A percentile compares a stretch with the other conserved stretches of the same genome.
phyloP scores from a whole-genome alignment of 2,797 vertebrate species.

The Poeciliopsis gracilis region DNA sequence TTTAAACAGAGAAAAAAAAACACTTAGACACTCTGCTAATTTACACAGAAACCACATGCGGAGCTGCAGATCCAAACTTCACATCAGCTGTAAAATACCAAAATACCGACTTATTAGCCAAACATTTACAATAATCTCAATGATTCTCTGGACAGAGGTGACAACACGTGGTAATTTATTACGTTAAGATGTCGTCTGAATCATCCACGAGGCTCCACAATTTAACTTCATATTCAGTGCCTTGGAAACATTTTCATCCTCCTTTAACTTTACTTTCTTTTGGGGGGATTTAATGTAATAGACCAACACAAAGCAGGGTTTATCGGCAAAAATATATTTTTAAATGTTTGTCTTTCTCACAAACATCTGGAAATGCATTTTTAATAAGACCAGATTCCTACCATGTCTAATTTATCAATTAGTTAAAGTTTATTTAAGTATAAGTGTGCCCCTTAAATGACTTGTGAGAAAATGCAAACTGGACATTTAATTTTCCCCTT shows the following conservation, averaged over 20 bases:
- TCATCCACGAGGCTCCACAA: background rate
- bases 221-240: background rate
- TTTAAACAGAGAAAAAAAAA: slow-evolving; percentile 53
- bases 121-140: background rate
- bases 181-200: background rate
- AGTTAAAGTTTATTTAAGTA: background rate
- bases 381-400: background rate
- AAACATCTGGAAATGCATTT: background rate
- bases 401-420: background rate
- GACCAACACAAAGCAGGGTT: background rate
- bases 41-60: slow-evolving; percentile 12
- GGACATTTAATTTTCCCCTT: background rate
- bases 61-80: slow-evolving; percentile 7
- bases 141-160: background rate
- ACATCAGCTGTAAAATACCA: background rate
- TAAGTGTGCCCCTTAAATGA: no score
- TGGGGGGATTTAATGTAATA: background rate
- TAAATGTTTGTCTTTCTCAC: background rate
- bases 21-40: slow-evolving; percentile 21
- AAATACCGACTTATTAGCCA: background rate
- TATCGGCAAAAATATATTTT: background rate
- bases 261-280: background rate
- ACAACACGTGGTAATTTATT: background rate
- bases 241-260: background rate
- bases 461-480: background rate